Base-by-base conservation (phyloP, 2,797 vertebrate species). In the Lycodopsis pacificus region DNA sequence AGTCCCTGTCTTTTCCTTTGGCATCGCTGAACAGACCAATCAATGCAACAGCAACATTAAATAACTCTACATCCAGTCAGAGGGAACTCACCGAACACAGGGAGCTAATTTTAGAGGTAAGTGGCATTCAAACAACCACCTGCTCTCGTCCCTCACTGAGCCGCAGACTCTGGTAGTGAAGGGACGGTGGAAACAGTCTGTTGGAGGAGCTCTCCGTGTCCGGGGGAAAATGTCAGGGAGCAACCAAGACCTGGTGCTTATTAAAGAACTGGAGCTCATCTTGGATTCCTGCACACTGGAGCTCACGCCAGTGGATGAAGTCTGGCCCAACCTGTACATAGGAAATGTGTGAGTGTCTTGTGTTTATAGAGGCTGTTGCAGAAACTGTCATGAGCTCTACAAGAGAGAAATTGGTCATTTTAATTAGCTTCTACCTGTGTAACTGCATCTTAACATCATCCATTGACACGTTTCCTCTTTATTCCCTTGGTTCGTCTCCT, bases 201-300 rank as follows among this genome's bases (percentile, higher is more conserved):
- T 53, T 77, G 73, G 69, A 89, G 74, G 62, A 80, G 57, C 74
- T 25, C 48, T 64, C 56, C 59, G 74, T 25, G 57, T 71, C 48
- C 19, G 14, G 65, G 65, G 57, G 58, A 94, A 82, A 91, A 96
- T 96, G 95, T 91, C 94, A 82, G 65, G 83, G 67, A 88, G 87
- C 83, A 88, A 76, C 49, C 76, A 85, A 61, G 89, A 92, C 65
- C 79, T 90, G 59, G 85, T 65, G 66, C 84, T 92, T 73, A 89
- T 97, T 79, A 95, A 92, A 86, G 95, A 96, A 64, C 89, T 93
- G 78, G 94, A 96, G 91, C 90, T 73, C 79, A 92, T 95, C 90
- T 91, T 95, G 94, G 96, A 96, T 88, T 95, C 91, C 85, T 96
- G 96, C 86, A 84, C 88, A 32, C 71, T 95, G 79, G 95, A 95